phyloP scores from a whole-genome alignment of 2,888 invertebrate genomes.

The Invenusta paracnida region DNA sequence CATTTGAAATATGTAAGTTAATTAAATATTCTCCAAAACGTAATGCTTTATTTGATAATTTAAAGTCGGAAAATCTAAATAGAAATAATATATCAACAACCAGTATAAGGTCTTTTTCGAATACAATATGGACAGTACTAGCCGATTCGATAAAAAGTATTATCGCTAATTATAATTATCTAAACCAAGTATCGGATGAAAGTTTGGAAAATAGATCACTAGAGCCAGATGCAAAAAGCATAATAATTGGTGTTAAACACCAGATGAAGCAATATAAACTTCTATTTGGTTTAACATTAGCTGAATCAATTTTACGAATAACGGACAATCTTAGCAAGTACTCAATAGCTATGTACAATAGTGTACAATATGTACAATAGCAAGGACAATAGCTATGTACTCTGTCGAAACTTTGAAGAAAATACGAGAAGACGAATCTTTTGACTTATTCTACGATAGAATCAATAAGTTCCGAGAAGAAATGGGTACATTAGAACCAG shows the following conservation, averaged over 20 bases:
- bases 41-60: conserved; percentile 21
- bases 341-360: too few relatives aligned
- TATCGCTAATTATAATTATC: conserved; percentile 12
- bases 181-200: conserved; percentile 21
- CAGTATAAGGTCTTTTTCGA: conserved; percentile 19
- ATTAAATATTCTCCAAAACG: conserved; percentile 13
- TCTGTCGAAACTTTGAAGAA: conserved; percentile 27
- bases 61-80: conserved; percentile 19
- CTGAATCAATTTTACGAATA: conserved; percentile 20
- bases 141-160: conserved; percentile 22
- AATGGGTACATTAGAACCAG: background rate
- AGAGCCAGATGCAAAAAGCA: conserved; percentile 22
- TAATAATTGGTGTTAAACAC: conserved; percentile 21
- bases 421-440: conserved; percentile 15
- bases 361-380: too few relatives aligned
- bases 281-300: conserved; percentile 16
- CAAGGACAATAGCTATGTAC: background rate
- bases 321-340: background rate
- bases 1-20: conserved; percentile 23
- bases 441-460: conserved; percentile 27
- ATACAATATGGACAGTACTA: background rate
- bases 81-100: background rate
- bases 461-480: conserved; percentile 19
- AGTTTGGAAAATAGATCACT: conserved; percentile 20
- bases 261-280: conserved; percentile 16